phyloP scores from a whole-genome alignment of 2,888 invertebrate species.

The Diadegma fenestrale region DNA sequence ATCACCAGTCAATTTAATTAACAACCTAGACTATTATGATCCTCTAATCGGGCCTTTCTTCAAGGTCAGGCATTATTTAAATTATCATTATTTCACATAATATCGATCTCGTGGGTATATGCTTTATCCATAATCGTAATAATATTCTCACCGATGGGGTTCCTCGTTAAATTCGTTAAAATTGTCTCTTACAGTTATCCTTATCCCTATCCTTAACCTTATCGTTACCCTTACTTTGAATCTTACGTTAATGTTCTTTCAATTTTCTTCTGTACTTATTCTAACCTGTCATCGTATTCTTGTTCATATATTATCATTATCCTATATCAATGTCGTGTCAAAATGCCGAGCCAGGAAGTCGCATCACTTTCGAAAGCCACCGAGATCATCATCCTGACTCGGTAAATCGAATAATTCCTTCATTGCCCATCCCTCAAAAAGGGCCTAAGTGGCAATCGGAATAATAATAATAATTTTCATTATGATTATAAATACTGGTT shows the following conservation, averaged over 20 bases:
- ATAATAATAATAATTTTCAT: too few relatives aligned
- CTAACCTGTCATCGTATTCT: background rate
- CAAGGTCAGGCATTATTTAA: slow-evolving; percentile 80
- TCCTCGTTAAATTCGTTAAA: slow-evolving; percentile 61
- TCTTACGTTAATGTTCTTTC: too few relatives aligned
- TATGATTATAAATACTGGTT: too few relatives aligned
- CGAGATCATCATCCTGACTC: too few relatives aligned
- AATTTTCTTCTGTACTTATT: too few relatives aligned
- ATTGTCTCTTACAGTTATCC: slow-evolving; percentile 35
- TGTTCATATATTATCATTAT: background rate
- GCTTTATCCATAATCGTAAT: slow-evolving; percentile 55
- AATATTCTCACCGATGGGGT: slow-evolving; percentile 39
- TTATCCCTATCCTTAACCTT: slow-evolving; percentile 27
- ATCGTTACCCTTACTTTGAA: background rate
- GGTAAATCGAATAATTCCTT: too few relatives aligned
- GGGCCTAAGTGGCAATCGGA: too few relatives aligned
- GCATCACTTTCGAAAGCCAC: too few relatives aligned
- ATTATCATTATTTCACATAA: slow-evolving; percentile 73
- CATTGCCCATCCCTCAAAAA: too few relatives aligned
- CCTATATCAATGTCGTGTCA: too few relatives aligned
- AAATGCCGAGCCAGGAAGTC: too few relatives aligned
- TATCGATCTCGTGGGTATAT: slow-evolving; percentile 80
- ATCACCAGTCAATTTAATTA: slow-evolving; percentile 79
- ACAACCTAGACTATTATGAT: slow-evolving; percentile 84
- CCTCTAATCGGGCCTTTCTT: slow-evolving; percentile 82